Percentiles rank a stretch among this genome's conserved stretches.
These are phyloP conservation scores for Papilio elwesi DNA, from an alignment of 2,888 invertebrate genomes.

Conservation along the genomic window DNA sequence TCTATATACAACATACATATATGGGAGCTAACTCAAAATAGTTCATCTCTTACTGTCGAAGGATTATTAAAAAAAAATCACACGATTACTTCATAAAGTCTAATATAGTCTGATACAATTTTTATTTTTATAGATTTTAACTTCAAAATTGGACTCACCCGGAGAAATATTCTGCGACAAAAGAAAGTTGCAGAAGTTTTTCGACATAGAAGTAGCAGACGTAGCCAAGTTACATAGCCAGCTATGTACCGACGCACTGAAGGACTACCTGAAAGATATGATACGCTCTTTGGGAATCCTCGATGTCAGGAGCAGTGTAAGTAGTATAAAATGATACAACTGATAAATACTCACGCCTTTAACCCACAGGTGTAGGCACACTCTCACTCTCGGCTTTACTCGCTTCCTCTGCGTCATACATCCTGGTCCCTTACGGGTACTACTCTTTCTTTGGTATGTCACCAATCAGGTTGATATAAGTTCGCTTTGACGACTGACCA, in stretches of 20 bases:
- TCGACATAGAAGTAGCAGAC: constrained; percentile 59
- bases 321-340: constrained; percentile 43
- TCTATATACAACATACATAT: too few species aligned
- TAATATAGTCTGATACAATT: too few species aligned
- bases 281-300: constrained; percentile 70
- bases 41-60: not conserved
- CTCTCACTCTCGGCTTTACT: too few species aligned
- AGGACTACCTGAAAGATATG: constrained; percentile 68
- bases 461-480: too few species aligned
- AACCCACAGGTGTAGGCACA: not conserved
- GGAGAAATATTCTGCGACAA: constrained; percentile 75
- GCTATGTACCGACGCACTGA: constrained; percentile 72
- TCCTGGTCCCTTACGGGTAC: too few species aligned
- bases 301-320: constrained; percentile 72
- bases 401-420: too few species aligned
- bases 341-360: not conserved
- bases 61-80: too few species aligned
- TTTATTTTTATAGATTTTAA: constrained; percentile 63
- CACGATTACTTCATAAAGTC: not conserved
- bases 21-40: too few species aligned
- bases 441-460: too few species aligned
- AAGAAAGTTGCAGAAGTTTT: constrained; percentile 64
- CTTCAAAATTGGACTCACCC: constrained; percentile 67
- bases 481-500: too few species aligned
- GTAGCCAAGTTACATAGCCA: constrained; percentile 58